Base-by-base conservation (phyloP, 2,797 vertebrate genomes). In the Oreonectes daqikongensis region DNA sequence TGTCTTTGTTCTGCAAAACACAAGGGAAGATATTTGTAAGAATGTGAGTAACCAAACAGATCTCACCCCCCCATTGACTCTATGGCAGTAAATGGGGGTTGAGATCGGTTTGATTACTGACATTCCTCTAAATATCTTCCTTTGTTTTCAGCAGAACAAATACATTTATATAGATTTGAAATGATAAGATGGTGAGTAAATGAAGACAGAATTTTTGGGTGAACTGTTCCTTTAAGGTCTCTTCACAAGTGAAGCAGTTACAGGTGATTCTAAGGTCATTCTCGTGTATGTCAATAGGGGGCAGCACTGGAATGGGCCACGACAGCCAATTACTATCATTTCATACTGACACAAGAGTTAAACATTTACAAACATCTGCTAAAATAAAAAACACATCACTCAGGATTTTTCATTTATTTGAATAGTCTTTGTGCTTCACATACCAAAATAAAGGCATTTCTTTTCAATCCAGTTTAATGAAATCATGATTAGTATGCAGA, bases 381-480 rank as follows among this genome's bases (percentile, higher is more conserved):
- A 60, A 22, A 26, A 53, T 20, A 17, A 65, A 35, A 55, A 24
- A 22, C 24, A 14, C 40, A 24, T 2, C 61, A 50, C 5, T 2
- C 44, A 26, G 38, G 55, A 20, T 42, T 73, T 61, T 73, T 67
- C 63, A 72, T 68, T 66, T 74, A 40, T 69, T 79, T 81, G 72
- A 75, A 72, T 78, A 71, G 38, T 48, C 14, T 40, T 76, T 42
- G 40, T 81, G 59, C 69, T 69, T 42, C 60, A 69, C 64, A 61
- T 38, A 79, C 72, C 77, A 81, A 81, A 77, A 83, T 77, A 40
- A 81, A 76, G 72, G 65, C 71, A 50, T 69, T 48, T 80, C 32
- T 32, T 26, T 30, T 80, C 53, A 14, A n/a, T n/a, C 28, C 65
- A 75, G 63, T 61, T 42, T 50, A 1, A 48, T 10, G 6, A 42